These are phyloP conservation scores for Galleria mellonella DNA, from an alignment of 1,140 invertebrate genomes.

Conservation along the genomic window DNA sequence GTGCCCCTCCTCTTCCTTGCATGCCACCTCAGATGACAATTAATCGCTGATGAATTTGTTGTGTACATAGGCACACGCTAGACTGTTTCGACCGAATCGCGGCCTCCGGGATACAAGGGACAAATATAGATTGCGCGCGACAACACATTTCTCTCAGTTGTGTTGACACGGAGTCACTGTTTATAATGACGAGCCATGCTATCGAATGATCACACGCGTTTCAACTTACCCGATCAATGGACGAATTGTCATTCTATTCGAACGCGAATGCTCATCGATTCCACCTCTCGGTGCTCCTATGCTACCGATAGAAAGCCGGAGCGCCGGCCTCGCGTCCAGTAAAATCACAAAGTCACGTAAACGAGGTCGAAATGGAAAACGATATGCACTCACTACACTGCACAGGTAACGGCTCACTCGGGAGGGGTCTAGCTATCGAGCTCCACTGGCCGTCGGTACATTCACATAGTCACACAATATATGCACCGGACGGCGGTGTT, in stretches of 20 bases:
- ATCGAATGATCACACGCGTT: neutral
- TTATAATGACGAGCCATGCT: too few relatives aligned
- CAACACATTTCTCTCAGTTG: neutral
- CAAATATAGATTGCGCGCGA: conserved; percentile 24
- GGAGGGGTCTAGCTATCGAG: neutral
- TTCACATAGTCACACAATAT: neutral
- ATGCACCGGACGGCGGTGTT: neutral
- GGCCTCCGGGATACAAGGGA: neutral
- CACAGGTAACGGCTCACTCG: conserved; percentile 20
- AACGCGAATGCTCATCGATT: conserved; percentile 58
- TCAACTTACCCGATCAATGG: conserved; percentile 67
- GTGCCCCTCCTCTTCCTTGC: too few relatives aligned
- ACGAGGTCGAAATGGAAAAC: conserved; percentile 47
- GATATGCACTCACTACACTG: conserved; percentile 25
- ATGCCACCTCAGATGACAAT: conserved; percentile 25
- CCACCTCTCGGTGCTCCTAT: conserved; percentile 22
- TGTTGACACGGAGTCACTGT: too few relatives aligned
- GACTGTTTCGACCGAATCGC: too few relatives aligned
- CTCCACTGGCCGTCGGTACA: neutral
- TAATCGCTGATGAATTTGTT: conserved; percentile 12
- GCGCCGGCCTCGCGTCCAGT: conserved; percentile 30
- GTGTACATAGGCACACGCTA: too few relatives aligned
- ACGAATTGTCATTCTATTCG: conserved; percentile 51
- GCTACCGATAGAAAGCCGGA: conserved; percentile 49
- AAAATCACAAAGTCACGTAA: conserved; percentile 27